Base-by-base conservation (phyloP, 2,113 vertebrate species). In the Vimba vimba region DNA sequence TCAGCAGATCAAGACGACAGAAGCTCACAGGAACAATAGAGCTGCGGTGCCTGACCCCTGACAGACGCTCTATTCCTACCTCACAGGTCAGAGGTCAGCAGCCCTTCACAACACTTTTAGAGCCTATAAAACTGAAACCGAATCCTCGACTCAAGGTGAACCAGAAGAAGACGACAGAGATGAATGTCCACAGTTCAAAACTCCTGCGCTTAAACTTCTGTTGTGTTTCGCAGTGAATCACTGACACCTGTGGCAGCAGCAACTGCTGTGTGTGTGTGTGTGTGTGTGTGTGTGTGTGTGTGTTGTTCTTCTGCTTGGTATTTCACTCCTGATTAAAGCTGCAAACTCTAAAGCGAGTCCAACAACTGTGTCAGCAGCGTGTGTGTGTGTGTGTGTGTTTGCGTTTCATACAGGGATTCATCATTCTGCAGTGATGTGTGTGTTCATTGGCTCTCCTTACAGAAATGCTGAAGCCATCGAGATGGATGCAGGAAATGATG, bases 141-240 rank as follows among this genome's bases (percentile, higher is more conserved):
- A 93, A 94, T 92, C 91, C 93, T 92, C 88, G 90, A 92, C 91
- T 95, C 94, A 95, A 95, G 94, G 94, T 95, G 91, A 94, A 88
- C 86, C 59, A 74, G 17, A 78, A 47, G 68, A 27, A 64, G 82
- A 78, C 21, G 85, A 64, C 50, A 86, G 75, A 64, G 76, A 23
- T 64, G 23, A 85, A 89, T 69, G 76, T 43, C 64, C 64, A 77
- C 84, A 78, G 80, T 69, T 52, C 68, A 23, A 39, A 43, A 39
- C 66, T 69, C 68, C 19, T 69, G 6, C 12, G 57, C 84, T 64
- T 83, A 85, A 91, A 90, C 88, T 86, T 87, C 55, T 5, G 60
- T 86, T 86, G 71, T 86, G 85, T 91, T 90, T 71, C 88, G 90
- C 87, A 91, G 87, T 87, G 80, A 91, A 90, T 89, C 60, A 19